Conservation (phyloP, 2,888 invertebrate genomes). For the Caenorhabditis afra region DNA sequence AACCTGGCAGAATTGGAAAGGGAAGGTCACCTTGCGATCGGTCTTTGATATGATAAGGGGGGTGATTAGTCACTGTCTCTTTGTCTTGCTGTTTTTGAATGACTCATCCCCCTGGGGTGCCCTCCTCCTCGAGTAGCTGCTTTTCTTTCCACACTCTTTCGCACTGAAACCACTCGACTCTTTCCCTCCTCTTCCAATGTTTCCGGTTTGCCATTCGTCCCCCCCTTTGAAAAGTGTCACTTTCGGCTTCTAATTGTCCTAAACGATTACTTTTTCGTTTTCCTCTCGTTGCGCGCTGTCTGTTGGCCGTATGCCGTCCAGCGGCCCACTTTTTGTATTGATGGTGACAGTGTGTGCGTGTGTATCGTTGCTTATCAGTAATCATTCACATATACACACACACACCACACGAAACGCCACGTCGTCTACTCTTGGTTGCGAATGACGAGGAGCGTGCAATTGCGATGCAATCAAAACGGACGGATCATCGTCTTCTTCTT, state of each 20-base stretch:
- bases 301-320: too few relatives aligned
- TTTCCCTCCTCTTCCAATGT: constrained; percentile 13
- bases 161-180: constrained; percentile 25
- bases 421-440: constrained; percentile 20
- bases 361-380: constrained; percentile 15
- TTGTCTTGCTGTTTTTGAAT: background rate
- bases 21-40: background rate
- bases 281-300: background rate
- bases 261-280: constrained; percentile 1
- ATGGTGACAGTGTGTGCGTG: too few relatives aligned
- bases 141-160: background rate
- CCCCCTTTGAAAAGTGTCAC: constrained; percentile 9
- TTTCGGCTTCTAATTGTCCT: constrained; percentile 16
- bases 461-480: too few relatives aligned
- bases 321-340: too few relatives aligned
- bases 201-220: constrained; percentile 3
- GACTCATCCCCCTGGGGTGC: background rate
- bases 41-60: too few relatives aligned
- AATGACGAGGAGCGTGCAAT: too few relatives aligned
- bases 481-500: too few relatives aligned
- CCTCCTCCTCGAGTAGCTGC: background rate
- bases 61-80: background rate
- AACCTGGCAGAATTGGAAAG: background rate
- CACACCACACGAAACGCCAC: constrained; percentile 24
- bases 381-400: background rate